phyloP scores from a whole-genome alignment of 1,140 invertebrate genomes.

The Whitmania pigra region DNA sequence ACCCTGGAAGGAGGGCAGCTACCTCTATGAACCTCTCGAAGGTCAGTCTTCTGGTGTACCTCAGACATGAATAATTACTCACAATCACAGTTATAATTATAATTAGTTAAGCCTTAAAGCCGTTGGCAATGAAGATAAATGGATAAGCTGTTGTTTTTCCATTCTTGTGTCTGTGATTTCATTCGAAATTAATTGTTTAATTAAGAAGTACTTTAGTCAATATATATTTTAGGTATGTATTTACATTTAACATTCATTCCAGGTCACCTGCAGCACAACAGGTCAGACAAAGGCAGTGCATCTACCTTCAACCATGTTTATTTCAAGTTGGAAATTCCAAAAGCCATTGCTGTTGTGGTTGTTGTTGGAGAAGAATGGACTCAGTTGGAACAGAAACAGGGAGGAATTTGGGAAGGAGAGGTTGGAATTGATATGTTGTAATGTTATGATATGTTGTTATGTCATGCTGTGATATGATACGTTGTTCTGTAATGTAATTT shows the following conservation, averaged over 20 bases:
- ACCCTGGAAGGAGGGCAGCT: constrained; percentile 44
- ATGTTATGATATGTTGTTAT: background rate
- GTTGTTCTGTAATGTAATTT: too few relatives aligned
- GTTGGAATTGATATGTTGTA: constrained; percentile 19
- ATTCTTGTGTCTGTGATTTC: background rate
- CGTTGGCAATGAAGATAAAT: background rate
- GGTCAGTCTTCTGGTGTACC: constrained; percentile 3
- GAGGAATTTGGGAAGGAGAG: constrained; percentile 33
- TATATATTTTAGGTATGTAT: background rate
- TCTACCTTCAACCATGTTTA: constrained; percentile 26
- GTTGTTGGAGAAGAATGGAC: constrained; percentile 40
- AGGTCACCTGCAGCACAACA: constrained; percentile 27
- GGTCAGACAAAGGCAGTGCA: constrained; percentile 27
- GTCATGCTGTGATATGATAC: background rate
- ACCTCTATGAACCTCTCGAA: constrained; percentile 35
- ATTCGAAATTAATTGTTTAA: background rate
- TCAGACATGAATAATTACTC: background rate
- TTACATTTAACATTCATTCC: background rate
- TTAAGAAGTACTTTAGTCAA: background rate
- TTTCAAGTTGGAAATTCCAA: constrained; percentile 36
- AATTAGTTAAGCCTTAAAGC: background rate
- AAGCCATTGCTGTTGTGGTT: constrained; percentile 36
- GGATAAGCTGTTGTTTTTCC: background rate
- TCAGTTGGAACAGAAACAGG: constrained; percentile 32
- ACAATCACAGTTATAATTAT: too few relatives aligned